Evolutionary conservation across 2,113 vertebrate species (phyloP), one percentile per base, ranked within the genome.

Genomic region (Aphyosemion australe): DNA sequence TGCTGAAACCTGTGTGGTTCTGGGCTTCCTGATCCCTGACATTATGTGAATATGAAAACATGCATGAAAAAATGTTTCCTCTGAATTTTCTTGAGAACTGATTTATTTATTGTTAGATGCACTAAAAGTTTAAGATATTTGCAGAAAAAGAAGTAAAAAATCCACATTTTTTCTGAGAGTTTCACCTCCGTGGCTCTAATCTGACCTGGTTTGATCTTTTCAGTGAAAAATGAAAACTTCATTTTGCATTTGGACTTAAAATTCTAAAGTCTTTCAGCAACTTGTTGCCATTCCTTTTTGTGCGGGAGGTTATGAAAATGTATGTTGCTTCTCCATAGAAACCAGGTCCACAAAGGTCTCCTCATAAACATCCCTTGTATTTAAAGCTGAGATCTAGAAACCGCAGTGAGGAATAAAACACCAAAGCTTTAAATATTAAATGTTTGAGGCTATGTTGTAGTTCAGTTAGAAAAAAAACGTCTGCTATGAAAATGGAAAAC

Each of bases 271-370:
- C 34, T 39, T 34, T 21, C 16, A 51, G 42, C 26, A 45, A 42
- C 58, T 37, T 46, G 14, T 52, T 59, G 56, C 31, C 31, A 34
- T 10, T 49, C 15, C 37, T 9, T 2, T 60, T 21, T 46, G 10
- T 49, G 41, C 15, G 39, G 39, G 18, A 53, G 39, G 48, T 53
- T 52, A 53, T 69, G 48, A 54, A 71, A 63, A 63, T 50, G 16
- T 42, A 32, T 49, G 13, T 37, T 63, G 52, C 13, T 50, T 71
- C 52, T 63, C 45, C 69, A 63, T 49, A 49, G 52, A 71, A 56
- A 71, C 34, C 51, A 56, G 45, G 42, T 37, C 19, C 37, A 20
- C 32, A 31, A 62, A 71, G 59, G 45, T 62, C 68, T 56, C 51
- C 18, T 21, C 12, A 2, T 15, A 13, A 51, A 39, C 41, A 6